These are phyloP conservation scores for Drosophila parvula DNA, from an alignment of 1,140 invertebrate species.

Conservation along the genomic window DNA sequence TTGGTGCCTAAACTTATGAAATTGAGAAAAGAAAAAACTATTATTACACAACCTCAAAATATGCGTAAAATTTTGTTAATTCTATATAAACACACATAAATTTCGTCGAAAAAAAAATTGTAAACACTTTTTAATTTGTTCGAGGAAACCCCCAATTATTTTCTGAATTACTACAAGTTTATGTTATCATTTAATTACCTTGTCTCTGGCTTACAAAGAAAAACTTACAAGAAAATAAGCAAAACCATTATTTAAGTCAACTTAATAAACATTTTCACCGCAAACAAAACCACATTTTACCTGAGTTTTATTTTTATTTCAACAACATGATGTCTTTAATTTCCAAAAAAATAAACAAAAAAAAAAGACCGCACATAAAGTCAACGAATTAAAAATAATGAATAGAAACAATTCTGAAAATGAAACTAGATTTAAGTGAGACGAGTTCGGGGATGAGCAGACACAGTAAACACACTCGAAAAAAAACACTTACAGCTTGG, in stretches of 20 bases:
- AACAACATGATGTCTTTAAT: neutral
- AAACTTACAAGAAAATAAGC: constrained; percentile 9
- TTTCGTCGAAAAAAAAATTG: constrained; percentile 14
- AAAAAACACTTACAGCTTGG: constrained; percentile 61
- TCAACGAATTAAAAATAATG: constrained; percentile 48
- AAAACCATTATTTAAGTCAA: constrained; percentile 28
- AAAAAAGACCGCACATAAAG: constrained; percentile 4
- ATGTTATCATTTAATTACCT: constrained; percentile 30
- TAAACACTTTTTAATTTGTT: constrained; percentile 48
- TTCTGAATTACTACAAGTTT: constrained; percentile 31
- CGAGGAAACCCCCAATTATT: constrained; percentile 3
- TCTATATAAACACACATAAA: constrained; percentile 16
- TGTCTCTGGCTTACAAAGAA: constrained; percentile 37
- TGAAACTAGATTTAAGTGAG: constrained; percentile 25
- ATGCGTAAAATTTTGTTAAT: constrained; percentile 8
- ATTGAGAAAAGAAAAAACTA: neutral
- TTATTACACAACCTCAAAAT: constrained; percentile 14
- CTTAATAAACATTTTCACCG: constrained; percentile 39
- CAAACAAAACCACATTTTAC: constrained; percentile 7
- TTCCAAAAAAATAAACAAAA: constrained; percentile 5
- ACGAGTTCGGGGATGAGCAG: neutral
- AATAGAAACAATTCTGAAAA: neutral
- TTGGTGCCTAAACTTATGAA: constrained; percentile 23
- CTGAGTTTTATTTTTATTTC: constrained; percentile 45
- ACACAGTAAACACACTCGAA: constrained; percentile 23